phyloP scores from a whole-genome alignment of 1,140 invertebrate genomes.

The Pachyrhynchus sulphureomaculatus region DNA sequence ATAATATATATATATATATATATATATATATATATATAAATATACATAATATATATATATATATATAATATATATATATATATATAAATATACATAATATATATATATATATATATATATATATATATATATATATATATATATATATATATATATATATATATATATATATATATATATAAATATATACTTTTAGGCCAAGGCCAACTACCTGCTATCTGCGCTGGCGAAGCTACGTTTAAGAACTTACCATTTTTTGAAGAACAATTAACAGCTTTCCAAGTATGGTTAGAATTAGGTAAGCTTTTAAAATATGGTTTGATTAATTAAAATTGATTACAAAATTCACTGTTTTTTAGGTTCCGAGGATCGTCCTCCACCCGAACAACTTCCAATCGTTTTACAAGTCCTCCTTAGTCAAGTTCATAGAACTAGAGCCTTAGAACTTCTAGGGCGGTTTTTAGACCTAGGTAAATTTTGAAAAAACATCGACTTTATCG shows the following conservation, averaged over 20 bases:
- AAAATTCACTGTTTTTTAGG: slow-evolving; percentile 40
- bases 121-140: no score
- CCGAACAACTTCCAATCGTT: slow-evolving; percentile 97
- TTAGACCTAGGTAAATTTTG: slow-evolving; percentile 68
- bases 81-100: no score
- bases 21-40: no score
- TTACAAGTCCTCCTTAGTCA: slow-evolving; percentile 96
- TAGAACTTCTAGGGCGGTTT: slow-evolving; percentile 94
- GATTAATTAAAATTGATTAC: not conserved
- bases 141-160: no score
- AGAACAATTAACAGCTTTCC: slow-evolving; percentile 98
- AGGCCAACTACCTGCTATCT: slow-evolving; percentile 75
- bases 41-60: no score
- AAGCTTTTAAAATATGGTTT: slow-evolving; percentile 29
- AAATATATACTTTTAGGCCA: no score
- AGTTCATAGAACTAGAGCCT: slow-evolving; percentile 90
- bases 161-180: no score
- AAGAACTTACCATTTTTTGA: slow-evolving; percentile 92
- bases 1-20: no score
- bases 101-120: no score
- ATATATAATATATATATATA: no score
- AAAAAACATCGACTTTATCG: no score
- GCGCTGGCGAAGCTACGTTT: slow-evolving; percentile 66
- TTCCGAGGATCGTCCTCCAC: slow-evolving; percentile 74
- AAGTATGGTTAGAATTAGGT: slow-evolving; percentile 89